Percentiles rank a stretch among this genome's conserved stretches.
Evolutionary conservation across 2,888 invertebrate species (phyloP).

Genomic region (Criorhina ranunculi): DNA sequence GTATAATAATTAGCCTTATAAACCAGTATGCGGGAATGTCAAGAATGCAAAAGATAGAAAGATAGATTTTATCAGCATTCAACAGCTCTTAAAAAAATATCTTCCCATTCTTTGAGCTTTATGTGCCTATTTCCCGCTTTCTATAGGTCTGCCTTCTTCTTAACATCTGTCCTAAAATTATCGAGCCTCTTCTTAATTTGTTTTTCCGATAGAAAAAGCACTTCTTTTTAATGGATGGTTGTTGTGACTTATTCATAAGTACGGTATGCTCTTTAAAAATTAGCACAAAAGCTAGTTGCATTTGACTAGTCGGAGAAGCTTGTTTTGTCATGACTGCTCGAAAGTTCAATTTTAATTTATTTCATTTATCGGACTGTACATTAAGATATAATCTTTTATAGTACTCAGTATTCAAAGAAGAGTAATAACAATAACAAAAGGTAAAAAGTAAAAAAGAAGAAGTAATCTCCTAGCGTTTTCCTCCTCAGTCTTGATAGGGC

Average conservation of each 20-base stretch:
- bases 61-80: slow-evolving; percentile 26
- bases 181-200: not conserved
- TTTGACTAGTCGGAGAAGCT: not conserved
- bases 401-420: no score
- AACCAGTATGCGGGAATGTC: no score
- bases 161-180: not conserved
- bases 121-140: slow-evolving; percentile 10
- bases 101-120: slow-evolving; percentile 40
- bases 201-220: not conserved
- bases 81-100: slow-evolving; percentile 21
- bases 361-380: no score
- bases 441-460: no score
- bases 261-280: not conserved
- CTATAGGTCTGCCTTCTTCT: not conserved
- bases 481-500: no score
- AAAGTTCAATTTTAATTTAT: no score
- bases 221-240: not conserved
- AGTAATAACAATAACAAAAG: no score
- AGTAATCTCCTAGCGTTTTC: no score
- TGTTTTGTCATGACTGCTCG: not conserved
- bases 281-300: not conserved
- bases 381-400: no score
- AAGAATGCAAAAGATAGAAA: not conserved
- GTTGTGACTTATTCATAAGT: not conserved
- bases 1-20: no score